Base-by-base conservation (phyloP, 1,140 invertebrate species). In the Vanessa atalanta region DNA sequence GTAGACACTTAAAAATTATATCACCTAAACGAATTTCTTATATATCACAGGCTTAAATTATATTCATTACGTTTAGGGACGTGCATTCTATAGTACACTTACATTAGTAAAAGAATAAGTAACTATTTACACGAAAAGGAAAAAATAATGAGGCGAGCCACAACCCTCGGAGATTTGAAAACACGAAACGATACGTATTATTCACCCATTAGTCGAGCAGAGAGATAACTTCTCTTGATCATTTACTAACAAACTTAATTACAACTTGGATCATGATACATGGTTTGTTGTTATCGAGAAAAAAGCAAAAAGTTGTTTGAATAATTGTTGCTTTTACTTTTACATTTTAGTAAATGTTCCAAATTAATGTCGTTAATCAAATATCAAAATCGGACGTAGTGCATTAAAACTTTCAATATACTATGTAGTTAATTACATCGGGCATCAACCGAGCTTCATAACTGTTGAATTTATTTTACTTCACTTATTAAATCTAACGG, bases 51-150 rank as follows among this genome's bases (percentile, higher is more conserved):
- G 90, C 89, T 91, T 91, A 91, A 91, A 91, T 85, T 86, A 92
- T 90, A 91, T 83, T 80, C 69, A 80, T 89, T 91, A 90, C 75
- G 72, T 85, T 88, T 86, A 92, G 84, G 90, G 90, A 92, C 90
- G 90, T 90, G 88, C 89, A 91, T 91, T 83, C 89, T 90, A 92
- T 90, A 89, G 83, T 90, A 91, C 87, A 88, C 88, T 88, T 90
- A 91, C 67, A 83, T 81, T 85, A 87, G 79, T 86, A 86, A 89
- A 87, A 76, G 81, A 90, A 91, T 92, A 88, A 88, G 87, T 91
- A 90, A 92, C 90, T 92, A 92, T 92, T 91, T 91, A 92, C 90
- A 92, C 85, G 87, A 90, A 91, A 86, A 89, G 88, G 88, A 89
- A 85, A 86, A 91, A 91, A 92, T 90, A 92, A 91, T 90, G 89